Conservation (phyloP, 2,797 vertebrate genomes). For the Scyliorhinus canicula region DNA sequence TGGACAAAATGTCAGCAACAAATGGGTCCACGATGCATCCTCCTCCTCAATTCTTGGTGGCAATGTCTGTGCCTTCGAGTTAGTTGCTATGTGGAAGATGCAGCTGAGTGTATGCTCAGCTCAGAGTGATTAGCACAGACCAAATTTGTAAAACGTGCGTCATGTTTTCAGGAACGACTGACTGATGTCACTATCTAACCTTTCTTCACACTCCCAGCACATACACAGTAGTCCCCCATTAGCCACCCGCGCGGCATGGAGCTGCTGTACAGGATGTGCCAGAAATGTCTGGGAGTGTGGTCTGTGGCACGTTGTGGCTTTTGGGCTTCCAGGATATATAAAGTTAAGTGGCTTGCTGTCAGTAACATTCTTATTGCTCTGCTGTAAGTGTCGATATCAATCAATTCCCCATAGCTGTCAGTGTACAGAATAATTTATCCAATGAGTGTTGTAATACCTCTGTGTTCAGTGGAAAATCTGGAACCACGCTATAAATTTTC, state of each 20-base stretch:
- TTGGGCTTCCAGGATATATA: background rate
- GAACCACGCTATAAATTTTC: slow-evolving; percentile 32
- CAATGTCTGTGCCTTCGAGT: too few species aligned
- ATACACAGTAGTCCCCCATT: background rate
- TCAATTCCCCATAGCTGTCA: slow-evolving; percentile 7
- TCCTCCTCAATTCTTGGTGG: too few species aligned
- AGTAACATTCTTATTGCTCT: background rate
- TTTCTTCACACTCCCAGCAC: background rate
- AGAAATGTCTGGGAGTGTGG: background rate
- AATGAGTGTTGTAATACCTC: slow-evolving; percentile 15
- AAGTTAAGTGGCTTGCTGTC: slow-evolving; percentile 6
- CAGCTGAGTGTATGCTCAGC: background rate
- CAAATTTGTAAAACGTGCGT: background rate
- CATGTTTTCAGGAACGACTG: background rate
- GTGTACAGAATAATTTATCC: background rate
- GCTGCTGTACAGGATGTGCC: too few species aligned
- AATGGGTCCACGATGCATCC: too few species aligned
- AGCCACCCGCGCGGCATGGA: background rate
- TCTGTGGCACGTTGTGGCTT: background rate
- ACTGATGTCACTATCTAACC: background rate
- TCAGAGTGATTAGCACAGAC: background rate
- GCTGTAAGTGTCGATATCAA: slow-evolving; percentile 3
- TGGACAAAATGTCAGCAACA: too few species aligned
- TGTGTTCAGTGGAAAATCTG: background rate
- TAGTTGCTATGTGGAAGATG: too few species aligned